Evolutionary conservation across 2,888 invertebrate species (phyloP), one percentile per base, ranked within the genome.

Genomic region (Muscina levida): DNA sequence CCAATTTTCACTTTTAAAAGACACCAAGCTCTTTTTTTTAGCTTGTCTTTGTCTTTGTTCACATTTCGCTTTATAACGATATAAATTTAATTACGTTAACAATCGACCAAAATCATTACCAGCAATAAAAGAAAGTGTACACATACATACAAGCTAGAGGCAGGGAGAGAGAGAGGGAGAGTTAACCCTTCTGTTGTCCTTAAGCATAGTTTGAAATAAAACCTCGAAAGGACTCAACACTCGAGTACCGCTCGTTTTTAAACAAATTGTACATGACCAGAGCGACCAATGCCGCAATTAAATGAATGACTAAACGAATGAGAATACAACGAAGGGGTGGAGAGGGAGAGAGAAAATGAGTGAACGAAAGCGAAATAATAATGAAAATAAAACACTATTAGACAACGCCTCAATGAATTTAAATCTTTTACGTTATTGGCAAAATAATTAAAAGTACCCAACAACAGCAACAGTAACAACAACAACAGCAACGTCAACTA

Each of bases 341-440:
- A 22, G 24, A 5, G 46, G 17, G 42, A 62, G n/a, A 10, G 17
- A 22, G 62, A 10, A 22, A 22, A 13, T 5, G 42, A 42, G 22
- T 1, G 53, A 24, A 53, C 3, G 39, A 39, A 53, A 6, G 15
- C 13, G 48, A 72, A 31, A 70, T 22, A 68, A 57, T 65, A 79
- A 76, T 70, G 31, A 70, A 76, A 70, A 51, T 44, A 70, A 75
- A 72, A 66, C 51, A 59, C 65, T 70, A 73, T 80, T 73, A 76
- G 72, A 72, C 42, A 72, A 72, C 65, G 68, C 72, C 70, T 76
- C 70, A 80, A 80, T 80, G 76, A 76, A 80, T 72, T 76, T 72
- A 72, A 76, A 76, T 80, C 72, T 80, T 51, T 51, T 57, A 57
- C 70, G 70, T 76, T 76, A 76, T 79, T 76, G 72, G 65, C 56